A percentile compares a stretch with the other conserved stretches of the same genome.
Conservation (phyloP, 64 coral and sea anemone genomes). For the Montipora foliosa region DNA sequence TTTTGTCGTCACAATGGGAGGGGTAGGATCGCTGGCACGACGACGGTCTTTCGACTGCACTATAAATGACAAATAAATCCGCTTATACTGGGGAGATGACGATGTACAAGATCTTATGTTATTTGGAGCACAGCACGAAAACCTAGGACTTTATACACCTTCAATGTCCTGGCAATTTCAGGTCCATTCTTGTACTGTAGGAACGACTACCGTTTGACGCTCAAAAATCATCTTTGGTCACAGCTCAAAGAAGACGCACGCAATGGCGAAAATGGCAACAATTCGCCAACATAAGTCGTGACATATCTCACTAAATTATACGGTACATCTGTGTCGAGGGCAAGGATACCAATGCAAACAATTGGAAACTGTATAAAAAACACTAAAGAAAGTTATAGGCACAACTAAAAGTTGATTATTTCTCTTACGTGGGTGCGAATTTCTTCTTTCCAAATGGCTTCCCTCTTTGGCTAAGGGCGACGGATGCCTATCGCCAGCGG, state of each 20-base stretch:
- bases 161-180: too few relatives aligned
- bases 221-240: not conserved
- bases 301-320: too few relatives aligned
- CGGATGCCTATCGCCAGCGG: not conserved
- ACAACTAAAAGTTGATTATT: not conserved
- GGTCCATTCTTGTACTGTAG: not conserved
- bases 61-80: not conserved
- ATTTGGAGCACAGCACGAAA: too few relatives aligned
- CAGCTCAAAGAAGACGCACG: not conserved
- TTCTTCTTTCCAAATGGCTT: not conserved
- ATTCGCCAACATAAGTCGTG: too few relatives aligned
- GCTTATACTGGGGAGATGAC: too few relatives aligned
- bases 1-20: not conserved
- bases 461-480: not conserved
- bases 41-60: not conserved
- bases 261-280: too few relatives aligned
- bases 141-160: too few relatives aligned
- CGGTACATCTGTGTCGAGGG: too few relatives aligned
- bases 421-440: conserved; percentile 22
- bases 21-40: not conserved
- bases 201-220: not conserved
- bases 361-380: not conserved
- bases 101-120: too few relatives aligned
- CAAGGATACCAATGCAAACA: too few relatives aligned
- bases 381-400: not conserved